phyloP scores from a whole-genome alignment of 2,888 invertebrate species.

The Caenorhabditis imperialis region DNA sequence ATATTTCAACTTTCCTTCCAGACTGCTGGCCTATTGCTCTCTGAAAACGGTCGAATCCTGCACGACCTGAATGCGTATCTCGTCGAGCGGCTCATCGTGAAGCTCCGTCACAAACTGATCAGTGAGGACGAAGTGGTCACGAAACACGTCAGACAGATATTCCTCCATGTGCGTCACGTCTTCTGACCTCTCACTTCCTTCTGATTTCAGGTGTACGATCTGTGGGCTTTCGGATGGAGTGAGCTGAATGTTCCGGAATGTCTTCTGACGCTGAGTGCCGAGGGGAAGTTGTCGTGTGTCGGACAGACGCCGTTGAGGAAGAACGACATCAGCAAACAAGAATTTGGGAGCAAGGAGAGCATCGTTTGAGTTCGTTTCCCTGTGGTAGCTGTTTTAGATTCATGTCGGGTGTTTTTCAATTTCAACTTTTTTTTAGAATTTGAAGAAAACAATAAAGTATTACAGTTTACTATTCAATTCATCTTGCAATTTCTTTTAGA shows the following conservation, averaged over 20 bases:
- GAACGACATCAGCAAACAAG: slow-evolving; percentile 53
- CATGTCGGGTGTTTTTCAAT: too few relatives aligned
- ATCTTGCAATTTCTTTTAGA: too few relatives aligned
- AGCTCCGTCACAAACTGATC: slow-evolving; percentile 54
- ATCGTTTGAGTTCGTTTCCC: slow-evolving; percentile 56
- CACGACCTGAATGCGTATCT: slow-evolving; percentile 60
- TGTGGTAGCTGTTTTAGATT: too few relatives aligned
- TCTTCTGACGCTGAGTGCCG: slow-evolving; percentile 43
- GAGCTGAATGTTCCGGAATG: slow-evolving; percentile 61
- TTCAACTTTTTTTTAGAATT: too few relatives aligned
- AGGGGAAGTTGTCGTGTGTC: slow-evolving; percentile 40
- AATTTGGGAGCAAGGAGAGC: slow-evolving; percentile 65
- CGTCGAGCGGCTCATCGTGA: slow-evolving; percentile 60
- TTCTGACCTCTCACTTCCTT: background rate
- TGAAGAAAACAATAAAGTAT: too few relatives aligned
- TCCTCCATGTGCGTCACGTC: slow-evolving; percentile 52
- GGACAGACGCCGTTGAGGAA: slow-evolving; percentile 48
- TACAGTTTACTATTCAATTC: too few relatives aligned
- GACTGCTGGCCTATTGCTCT: slow-evolving; percentile 55
- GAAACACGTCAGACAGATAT: slow-evolving; percentile 55
- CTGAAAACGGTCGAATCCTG: slow-evolving; percentile 52
- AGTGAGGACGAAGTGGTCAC: slow-evolving; percentile 55
- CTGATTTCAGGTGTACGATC: slow-evolving; percentile 54
- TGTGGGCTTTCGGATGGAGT: slow-evolving; percentile 65
- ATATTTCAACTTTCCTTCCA: too few relatives aligned